Base-by-base conservation (phyloP, 37 sponge, comb jelly and placozoan species). In the Agelas oroides region DNA sequence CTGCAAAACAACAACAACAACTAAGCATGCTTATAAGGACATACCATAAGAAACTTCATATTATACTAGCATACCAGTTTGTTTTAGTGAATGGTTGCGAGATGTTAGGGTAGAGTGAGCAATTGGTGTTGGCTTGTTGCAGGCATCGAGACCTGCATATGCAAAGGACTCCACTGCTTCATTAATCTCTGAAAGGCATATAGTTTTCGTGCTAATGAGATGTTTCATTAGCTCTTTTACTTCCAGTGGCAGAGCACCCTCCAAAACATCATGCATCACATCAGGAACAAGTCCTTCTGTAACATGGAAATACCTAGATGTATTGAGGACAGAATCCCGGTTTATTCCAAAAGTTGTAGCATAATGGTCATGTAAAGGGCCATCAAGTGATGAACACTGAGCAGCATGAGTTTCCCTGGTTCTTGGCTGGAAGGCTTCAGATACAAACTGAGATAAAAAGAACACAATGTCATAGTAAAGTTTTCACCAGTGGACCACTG, bases 201-300 rank as follows among this genome's bases (percentile, higher is more conserved):
- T 33, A 56, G 20, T 59, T 56, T 58, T 55, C 17, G 1, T 28
- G 36, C 32, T 13, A 56, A 57, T 76, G 18, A 53, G 33, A 40
- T 84, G 37, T 20, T 53, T 75, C 5, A 84, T 66, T 17, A 84
- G 55, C 13, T 84, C 75, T 21, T 84, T 84, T 5, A 75, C 66
- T 33, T 55, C 66, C 18, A 66, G 20, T 1, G 66, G 85, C 30
- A 84, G 57, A 57, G 14, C 17, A 2, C 92, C 92, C 33, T 88
- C 90, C 57, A 93, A 67, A n/a, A 93, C 32, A 76, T 93, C 93
- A 19, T 93, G 93, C 89, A 93, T 88, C 2, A 93, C 60, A 53
- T 89, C 94, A 25, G 87, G 87, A 16, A 77, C 82, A 16, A 93
- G 73, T 32, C 94, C 94, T n/a, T 81, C 75, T 8, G 81, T 84